These are phyloP conservation scores for Protonemura montana DNA, from an alignment of 2,888 invertebrate genomes.

Conservation along the genomic window DNA sequence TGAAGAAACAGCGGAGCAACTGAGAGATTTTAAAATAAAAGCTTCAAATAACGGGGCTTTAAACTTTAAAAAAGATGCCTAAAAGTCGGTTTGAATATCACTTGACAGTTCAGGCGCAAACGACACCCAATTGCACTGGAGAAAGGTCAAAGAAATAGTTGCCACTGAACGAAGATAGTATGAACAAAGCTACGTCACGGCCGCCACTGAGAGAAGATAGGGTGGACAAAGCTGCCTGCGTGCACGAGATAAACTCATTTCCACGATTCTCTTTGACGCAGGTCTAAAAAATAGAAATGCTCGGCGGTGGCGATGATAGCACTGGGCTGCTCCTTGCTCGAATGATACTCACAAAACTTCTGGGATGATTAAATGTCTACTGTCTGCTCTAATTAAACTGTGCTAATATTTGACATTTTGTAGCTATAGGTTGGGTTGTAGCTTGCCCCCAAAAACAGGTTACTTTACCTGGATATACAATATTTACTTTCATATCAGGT, in stretches of 20 bases:
- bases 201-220: background rate
- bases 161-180: too few species aligned
- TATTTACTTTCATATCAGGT: background rate
- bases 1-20: too few species aligned
- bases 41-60: too few species aligned
- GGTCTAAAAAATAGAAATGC: background rate
- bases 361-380: background rate
- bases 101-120: too few species aligned
- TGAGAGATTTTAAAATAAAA: too few species aligned
- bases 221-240: background rate
- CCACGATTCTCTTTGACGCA: background rate
- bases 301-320: background rate
- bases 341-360: background rate
- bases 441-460: background rate
- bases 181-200: too few species aligned
- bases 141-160: too few species aligned
- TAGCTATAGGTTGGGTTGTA: background rate
- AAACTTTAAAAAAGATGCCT: too few species aligned
- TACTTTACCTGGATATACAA: background rate
- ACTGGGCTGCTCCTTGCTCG: background rate
- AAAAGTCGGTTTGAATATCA: too few species aligned
- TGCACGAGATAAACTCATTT: background rate
- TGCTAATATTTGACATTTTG: background rate
- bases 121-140: too few species aligned
- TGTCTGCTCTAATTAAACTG: conserved; percentile 7